Evolutionary conservation across 2,797 vertebrate genomes (phyloP).

Genomic region (Pseudochaenichthys georgianus): DNA sequence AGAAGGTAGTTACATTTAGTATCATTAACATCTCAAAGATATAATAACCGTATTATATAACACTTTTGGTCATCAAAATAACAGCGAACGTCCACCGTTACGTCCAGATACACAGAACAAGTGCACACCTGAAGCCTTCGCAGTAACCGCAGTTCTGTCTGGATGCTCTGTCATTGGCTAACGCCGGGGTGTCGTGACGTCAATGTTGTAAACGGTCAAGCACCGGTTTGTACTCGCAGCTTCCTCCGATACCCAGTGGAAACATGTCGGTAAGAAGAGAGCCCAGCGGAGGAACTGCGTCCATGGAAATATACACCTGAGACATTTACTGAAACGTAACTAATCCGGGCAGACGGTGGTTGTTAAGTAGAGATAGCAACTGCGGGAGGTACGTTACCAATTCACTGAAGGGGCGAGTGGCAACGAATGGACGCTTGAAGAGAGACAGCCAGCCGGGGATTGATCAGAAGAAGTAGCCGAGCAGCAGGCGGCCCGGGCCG

Average conservation of each 20-base stretch:
- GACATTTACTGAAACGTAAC: constrained; percentile 33
- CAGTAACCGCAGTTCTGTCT: not conserved
- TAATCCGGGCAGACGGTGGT: not conserved
- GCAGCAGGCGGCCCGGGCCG: constrained; percentile 35
- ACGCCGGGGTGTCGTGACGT: constrained; percentile 45
- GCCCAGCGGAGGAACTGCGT: constrained; percentile 60
- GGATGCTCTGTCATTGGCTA: constrained; percentile 39
- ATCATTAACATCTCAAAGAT: too few relatives aligned
- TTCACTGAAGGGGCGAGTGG: constrained; percentile 23
- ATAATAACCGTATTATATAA: too few relatives aligned
- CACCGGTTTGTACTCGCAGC: constrained; percentile 65
- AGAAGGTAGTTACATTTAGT: too few relatives aligned
- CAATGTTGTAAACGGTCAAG: constrained; percentile 27
- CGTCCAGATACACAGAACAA: constrained; percentile 1
- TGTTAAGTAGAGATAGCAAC: not conserved
- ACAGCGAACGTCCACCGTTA: not conserved
- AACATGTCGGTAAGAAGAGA: constrained; percentile 75
- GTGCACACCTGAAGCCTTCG: constrained; percentile 10
- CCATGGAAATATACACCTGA: constrained; percentile 19
- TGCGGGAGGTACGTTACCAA: not conserved
- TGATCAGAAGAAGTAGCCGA: constrained; percentile 46
- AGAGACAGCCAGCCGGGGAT: constrained; percentile 15
- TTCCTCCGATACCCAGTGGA: constrained; percentile 32
- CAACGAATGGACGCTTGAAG: constrained; percentile 66
- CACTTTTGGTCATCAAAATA: too few relatives aligned